Percentiles rank a stretch among this genome's conserved stretches.
These are phyloP conservation scores for Caenorhabditis wallacei DNA, from an alignment of 2,888 invertebrate species.

Conservation along the genomic window DNA sequence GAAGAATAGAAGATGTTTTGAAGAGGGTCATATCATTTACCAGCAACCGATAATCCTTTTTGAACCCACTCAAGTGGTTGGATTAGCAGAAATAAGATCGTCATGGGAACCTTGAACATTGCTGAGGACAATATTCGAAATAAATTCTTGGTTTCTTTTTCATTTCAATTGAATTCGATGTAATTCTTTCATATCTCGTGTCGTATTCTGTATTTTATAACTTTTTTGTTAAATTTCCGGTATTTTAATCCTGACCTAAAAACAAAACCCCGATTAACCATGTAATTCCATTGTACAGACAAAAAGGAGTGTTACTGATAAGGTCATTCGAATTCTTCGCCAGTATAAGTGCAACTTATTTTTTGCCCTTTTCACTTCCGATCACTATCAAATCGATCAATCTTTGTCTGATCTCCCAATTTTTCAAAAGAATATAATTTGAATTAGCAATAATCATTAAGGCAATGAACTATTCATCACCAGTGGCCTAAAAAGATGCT, in stretches of 20 bases:
- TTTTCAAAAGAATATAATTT: conserved; percentile 15
- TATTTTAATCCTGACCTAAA: too few relatives aligned
- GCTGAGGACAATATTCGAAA: not conserved
- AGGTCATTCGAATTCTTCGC: conserved; percentile 35
- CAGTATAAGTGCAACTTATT: conserved; percentile 39
- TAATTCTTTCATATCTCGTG: conserved; percentile 43
- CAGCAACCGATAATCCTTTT: conserved; percentile 41
- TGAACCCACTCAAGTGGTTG: conserved; percentile 55
- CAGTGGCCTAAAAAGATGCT: conserved; percentile 8
- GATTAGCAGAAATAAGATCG: conserved; percentile 59
- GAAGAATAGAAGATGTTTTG: not conserved
- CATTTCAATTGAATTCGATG: not conserved
- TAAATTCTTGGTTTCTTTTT: not conserved
- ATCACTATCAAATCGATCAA: not conserved
- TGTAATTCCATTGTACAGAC: conserved; percentile 1
- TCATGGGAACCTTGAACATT: conserved; percentile 46
- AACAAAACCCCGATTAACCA: too few relatives aligned
- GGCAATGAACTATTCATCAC: conserved; percentile 5
- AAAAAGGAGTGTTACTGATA: conserved; percentile 19
- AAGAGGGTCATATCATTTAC: conserved; percentile 3
- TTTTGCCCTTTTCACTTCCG: conserved; percentile 25
- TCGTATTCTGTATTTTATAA: conserved; percentile 12
- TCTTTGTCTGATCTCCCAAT: conserved; percentile 14
- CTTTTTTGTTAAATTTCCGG: not conserved
- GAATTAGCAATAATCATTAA: conserved; percentile 29